Conservation (phyloP, 1,140 invertebrate species). For the Oryctes rhinoceros region DNA sequence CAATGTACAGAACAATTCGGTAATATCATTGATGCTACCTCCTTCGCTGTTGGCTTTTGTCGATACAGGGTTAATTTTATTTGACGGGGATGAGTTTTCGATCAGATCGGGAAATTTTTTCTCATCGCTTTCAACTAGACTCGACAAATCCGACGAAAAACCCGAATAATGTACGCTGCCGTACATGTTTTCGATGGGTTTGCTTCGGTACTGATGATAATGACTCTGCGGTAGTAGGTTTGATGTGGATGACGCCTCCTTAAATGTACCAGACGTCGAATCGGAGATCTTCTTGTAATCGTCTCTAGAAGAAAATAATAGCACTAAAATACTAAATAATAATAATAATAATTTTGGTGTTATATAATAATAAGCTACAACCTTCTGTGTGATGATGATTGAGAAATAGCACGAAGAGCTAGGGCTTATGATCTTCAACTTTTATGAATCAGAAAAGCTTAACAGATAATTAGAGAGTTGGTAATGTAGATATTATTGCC, state of each 20-base stretch:
- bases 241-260: conserved; percentile 46
- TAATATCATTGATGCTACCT: conserved; percentile 58
- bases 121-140: conserved; percentile 66
- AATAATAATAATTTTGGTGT: no score
- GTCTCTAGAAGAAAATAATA: conserved; percentile 59
- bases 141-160: conserved; percentile 57
- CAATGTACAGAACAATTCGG: conserved; percentile 68
- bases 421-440: no score
- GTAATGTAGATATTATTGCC: no score
- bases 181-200: conserved; percentile 5
- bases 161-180: conserved; percentile 55
- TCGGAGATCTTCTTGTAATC: conserved; percentile 56
- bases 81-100: conserved; percentile 67
- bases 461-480: no score
- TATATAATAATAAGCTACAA: no score
- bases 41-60: conserved; percentile 54
- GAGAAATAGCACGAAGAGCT: no score
- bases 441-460: no score
- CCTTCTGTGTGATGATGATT: no score
- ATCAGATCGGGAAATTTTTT: conserved; percentile 74
- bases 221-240: background rate
- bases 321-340: conserved; percentile 30
- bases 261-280: conserved; percentile 61
- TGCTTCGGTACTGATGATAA: background rate
- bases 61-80: conserved; percentile 55